phyloP scores from a whole-genome alignment of 2,797 vertebrate genomes.

The Anguilla anguilla region DNA sequence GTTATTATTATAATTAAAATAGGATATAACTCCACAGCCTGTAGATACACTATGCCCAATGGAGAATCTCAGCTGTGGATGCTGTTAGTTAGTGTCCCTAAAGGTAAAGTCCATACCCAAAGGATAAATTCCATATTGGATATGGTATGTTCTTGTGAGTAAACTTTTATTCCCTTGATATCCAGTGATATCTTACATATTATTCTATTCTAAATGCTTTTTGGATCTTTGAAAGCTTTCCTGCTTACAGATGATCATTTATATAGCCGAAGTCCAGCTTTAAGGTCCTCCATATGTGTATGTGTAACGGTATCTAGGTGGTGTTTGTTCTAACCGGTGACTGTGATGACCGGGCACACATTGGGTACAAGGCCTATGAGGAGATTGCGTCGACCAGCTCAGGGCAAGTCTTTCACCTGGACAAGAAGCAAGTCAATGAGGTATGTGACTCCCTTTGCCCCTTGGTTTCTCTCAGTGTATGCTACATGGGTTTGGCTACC shows the following conservation, averaged over 20 bases:
- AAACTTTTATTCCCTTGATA: neutral
- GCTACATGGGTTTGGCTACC: neutral
- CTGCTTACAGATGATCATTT: neutral
- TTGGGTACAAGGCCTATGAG: constrained; percentile 95
- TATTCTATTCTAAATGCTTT: neutral
- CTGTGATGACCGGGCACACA: constrained; percentile 90
- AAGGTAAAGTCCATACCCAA: neutral
- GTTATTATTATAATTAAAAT: too few species aligned
- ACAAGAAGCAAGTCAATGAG: constrained; percentile 99
- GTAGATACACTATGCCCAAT: neutral
- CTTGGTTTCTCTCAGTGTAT: neutral
- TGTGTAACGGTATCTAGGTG: constrained; percentile 72
- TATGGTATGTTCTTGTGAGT: neutral
- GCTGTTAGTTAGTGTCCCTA: neutral
- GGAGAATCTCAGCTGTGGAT: neutral
- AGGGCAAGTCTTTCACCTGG: constrained; percentile 95
- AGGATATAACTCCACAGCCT: neutral
- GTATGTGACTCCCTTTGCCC: constrained; percentile 65
- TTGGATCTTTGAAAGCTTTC: neutral
- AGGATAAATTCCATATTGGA: neutral
- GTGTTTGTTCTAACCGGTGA: constrained; percentile 98
- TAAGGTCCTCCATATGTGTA: constrained; percentile 21
- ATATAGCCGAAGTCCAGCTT: neutral
- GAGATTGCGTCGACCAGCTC: constrained; percentile 99
- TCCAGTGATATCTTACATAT: neutral